These are phyloP conservation scores for Sebastes steindachneri DNA, from an alignment of 2,797 vertebrate species.

Conservation along the genomic window DNA sequence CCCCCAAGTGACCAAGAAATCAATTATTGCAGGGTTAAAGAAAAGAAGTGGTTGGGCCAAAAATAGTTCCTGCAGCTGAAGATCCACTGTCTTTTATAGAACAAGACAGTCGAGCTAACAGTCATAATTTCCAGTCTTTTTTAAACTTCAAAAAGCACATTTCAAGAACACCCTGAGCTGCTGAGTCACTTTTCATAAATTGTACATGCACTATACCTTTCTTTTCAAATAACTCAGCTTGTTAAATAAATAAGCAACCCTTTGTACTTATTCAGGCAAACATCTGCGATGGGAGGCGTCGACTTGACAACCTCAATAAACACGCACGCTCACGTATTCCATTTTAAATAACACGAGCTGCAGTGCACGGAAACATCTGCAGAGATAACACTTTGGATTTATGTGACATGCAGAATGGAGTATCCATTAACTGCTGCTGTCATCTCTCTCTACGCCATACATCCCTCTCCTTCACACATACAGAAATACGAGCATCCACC, in stretches of 20 bases:
- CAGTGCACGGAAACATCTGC: background rate
- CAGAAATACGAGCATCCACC: background rate
- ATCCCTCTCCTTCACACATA: background rate
- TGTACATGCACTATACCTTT: background rate
- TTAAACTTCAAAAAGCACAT: background rate
- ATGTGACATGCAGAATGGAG: background rate
- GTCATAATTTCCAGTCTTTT: background rate
- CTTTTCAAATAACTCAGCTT: background rate
- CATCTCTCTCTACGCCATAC: background rate
- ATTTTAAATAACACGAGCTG: background rate
- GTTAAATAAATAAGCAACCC: background rate
- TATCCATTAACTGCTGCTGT: constrained; percentile 33
- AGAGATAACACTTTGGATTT: background rate
- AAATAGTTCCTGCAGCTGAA: background rate
- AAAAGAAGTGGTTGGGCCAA: background rate
- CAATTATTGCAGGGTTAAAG: background rate
- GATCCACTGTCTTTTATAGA: background rate
- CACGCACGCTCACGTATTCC: background rate
- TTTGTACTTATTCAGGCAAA: background rate
- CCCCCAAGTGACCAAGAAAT: background rate
- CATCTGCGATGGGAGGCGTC: background rate
- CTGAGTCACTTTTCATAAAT: background rate
- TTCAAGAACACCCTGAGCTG: background rate
- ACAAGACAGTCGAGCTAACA: background rate
- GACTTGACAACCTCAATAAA: background rate